Evolutionary conservation across 1,140 invertebrate species (phyloP), one percentile per base, ranked within the genome.

Genomic region (Papilio xuthus): DNA sequence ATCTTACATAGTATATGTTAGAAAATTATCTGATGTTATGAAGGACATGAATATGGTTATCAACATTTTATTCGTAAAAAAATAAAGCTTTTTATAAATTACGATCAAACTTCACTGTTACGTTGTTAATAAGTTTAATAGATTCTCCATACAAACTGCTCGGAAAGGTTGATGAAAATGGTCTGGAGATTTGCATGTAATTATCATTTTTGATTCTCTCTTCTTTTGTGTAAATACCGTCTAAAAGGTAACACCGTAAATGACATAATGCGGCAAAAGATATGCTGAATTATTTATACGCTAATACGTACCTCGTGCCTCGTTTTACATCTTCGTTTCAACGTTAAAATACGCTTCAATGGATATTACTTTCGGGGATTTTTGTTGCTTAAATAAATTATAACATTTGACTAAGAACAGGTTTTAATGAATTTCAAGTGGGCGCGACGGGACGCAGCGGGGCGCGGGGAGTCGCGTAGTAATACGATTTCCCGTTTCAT

Each of bases 171-270:
- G 73, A 76, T 41, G 50, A 32, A 60, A 86, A 85, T 82, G 88
- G 89, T 86, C 89, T 88, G 83, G 80, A 88, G 91, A 93, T 93
- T 93, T 93, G 89, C 92, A 93, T 93, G 81, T 88, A 88, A 93
- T 93, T 93, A 93, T 92, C 90, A 93, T 93, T 93, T 93, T 93
- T 93, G 92, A 93, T 93, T 93, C 89, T 84, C 86, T 92, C 86
- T 93, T 92, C 91, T 92, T 92, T 92, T 93, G 91, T 92, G 89
- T 90, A 92, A 92, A 92, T 90, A 92, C 90, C 87, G 80, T 88
- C 87, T 90, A 87, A 89, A 92, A 91, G 89, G 91, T 90, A 93
- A 90, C 86, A 85, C 86, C 84, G 91, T 91, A 93, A 93, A 93
- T 93, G 90, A 93, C 91, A 93, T 93, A 93, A 93, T 92, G 87